These are phyloP conservation scores for Scomber colias DNA, from an alignment of 2,113 vertebrate genomes.

Conservation along the genomic window DNA sequence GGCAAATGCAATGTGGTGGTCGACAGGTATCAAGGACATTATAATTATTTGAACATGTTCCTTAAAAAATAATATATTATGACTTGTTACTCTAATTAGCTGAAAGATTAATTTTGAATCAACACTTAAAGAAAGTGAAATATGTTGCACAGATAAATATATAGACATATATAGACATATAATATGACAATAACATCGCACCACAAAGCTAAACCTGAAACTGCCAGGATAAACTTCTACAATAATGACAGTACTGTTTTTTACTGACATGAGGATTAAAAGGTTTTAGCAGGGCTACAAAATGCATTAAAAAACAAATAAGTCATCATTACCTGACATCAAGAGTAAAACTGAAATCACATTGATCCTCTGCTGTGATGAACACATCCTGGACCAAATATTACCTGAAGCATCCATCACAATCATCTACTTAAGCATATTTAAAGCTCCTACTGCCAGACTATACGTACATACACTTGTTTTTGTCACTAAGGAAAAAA, in stretches of 20 bases:
- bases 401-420: neutral
- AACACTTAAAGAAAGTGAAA: neutral
- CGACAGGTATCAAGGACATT: neutral
- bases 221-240: neutral
- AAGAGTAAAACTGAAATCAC: constrained; percentile 60
- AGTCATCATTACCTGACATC: constrained; percentile 74
- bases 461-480: neutral
- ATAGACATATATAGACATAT: too few relatives aligned
- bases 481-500: constrained; percentile 4
- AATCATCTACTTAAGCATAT: neutral
- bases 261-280: neutral
- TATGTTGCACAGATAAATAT: neutral
- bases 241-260: neutral
- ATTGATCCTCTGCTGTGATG: constrained; percentile 5
- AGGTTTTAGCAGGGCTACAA: neutral
- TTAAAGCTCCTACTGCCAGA: neutral
- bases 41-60: too few relatives aligned
- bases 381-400: constrained; percentile 64
- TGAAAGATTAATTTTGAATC: neutral
- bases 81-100: neutral
- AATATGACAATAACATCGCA: neutral
- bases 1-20: neutral
- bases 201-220: neutral
- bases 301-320: neutral
- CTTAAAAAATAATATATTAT: neutral